These are phyloP conservation scores for Xiphophorus hellerii DNA, from an alignment of 2,113 vertebrate genomes.

Conservation along the genomic window DNA sequence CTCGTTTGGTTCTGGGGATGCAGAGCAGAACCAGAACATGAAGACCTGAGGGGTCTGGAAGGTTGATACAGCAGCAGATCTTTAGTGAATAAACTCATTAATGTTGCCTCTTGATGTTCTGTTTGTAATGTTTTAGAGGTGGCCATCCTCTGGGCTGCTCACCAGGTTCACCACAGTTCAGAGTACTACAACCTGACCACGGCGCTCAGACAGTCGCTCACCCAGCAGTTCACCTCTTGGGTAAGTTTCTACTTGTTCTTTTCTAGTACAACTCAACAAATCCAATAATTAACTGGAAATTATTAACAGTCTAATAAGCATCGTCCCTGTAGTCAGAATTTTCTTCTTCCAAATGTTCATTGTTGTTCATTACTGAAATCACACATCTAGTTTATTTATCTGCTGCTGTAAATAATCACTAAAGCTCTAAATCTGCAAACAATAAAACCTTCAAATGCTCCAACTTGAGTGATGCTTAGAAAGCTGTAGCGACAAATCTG, in stretches of 20 bases:
- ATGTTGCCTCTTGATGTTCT: slow-evolving; percentile 9
- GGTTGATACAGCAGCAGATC: too few relatives aligned
- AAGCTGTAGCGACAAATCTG: neutral
- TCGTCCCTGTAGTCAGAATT: neutral
- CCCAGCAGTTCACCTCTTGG: slow-evolving; percentile 89
- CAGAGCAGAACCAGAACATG: too few relatives aligned
- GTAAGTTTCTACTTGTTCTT: slow-evolving; percentile 75
- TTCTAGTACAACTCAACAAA: neutral
- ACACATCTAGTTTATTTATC: neutral
- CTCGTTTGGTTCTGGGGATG: too few relatives aligned
- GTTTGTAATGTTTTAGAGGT: slow-evolving; percentile 80
- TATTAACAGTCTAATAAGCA: neutral
- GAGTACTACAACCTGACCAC: slow-evolving; percentile 94
- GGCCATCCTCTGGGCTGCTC: slow-evolving; percentile 91
- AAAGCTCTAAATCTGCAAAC: neutral
- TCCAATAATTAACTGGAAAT: neutral
- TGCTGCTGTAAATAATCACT: slow-evolving; percentile 1
- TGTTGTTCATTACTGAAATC: neutral
- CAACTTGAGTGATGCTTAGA: neutral
- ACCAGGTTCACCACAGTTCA: slow-evolving; percentile 94
- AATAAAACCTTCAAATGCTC: neutral
- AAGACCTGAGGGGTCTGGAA: too few relatives aligned
- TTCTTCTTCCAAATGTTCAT: neutral
- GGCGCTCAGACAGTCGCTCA: slow-evolving; percentile 88
- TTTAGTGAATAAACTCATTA: neutral